Conservation (phyloP, 2,888 invertebrate genomes). For the Osedax frankpressi region DNA sequence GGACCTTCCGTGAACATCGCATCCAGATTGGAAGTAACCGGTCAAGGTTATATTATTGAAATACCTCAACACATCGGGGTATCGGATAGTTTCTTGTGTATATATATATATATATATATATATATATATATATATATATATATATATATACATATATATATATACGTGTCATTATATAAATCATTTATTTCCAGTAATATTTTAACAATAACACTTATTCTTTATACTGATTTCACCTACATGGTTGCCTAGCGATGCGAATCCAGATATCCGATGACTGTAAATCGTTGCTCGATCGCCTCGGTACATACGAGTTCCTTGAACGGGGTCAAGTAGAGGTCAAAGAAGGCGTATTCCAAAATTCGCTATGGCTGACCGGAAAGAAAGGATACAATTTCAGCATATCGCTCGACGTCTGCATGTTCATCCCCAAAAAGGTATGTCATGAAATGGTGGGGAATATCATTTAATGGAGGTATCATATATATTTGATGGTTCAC, state of each 20-base stretch:
- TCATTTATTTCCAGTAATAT: neutral
- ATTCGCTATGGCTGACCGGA: constrained; percentile 11
- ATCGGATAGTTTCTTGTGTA: no score
- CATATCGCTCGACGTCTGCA: constrained; percentile 10
- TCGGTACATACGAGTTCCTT: constrained; percentile 11
- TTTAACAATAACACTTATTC: neutral
- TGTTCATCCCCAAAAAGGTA: constrained; percentile 14
- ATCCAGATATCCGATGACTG: constrained; percentile 12
- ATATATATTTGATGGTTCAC: no score
- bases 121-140: no score
- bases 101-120: no score
- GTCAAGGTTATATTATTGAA: neutral
- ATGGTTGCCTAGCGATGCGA: constrained; percentile 7
- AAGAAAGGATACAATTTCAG: constrained; percentile 12
- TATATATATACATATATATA: no score
- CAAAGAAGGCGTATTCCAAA: constrained; percentile 7
- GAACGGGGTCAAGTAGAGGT: constrained; percentile 16
- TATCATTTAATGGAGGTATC: no score
- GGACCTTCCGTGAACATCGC: constrained; percentile 8
- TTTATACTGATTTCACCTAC: neutral
- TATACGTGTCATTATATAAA: no score
- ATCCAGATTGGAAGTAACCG: neutral
- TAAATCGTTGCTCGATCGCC: constrained; percentile 3
- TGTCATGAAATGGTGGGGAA: no score
- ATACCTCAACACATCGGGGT: no score